phyloP scores from a whole-genome alignment of 2,797 vertebrate species.

The Trematomus bernacchii region DNA sequence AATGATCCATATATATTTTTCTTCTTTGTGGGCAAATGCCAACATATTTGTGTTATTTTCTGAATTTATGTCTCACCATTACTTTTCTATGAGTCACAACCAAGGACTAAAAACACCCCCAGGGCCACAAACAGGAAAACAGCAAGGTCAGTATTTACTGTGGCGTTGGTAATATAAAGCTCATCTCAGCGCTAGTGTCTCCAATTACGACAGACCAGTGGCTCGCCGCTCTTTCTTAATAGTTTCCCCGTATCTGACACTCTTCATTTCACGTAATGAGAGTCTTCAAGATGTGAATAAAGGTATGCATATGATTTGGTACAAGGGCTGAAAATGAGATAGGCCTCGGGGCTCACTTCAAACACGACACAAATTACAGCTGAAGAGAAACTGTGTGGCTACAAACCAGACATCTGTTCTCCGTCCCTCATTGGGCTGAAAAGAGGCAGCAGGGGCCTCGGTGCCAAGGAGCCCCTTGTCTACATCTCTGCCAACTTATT shows the following conservation, averaged over 20 bases:
- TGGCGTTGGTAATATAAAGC: slow-evolving; percentile 62
- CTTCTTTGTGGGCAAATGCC: slow-evolving; percentile 22
- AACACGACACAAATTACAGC: slow-evolving; percentile 74
- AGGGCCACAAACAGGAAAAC: slow-evolving; percentile 63
- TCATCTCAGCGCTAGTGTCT: slow-evolving; percentile 71
- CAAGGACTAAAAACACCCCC: slow-evolving; percentile 32
- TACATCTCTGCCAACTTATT: slow-evolving; percentile 72
- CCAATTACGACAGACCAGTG: slow-evolving; percentile 71
- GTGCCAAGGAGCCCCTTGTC: slow-evolving; percentile 68
- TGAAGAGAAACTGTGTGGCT: slow-evolving; percentile 58
- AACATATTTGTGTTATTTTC: slow-evolving; percentile 34
- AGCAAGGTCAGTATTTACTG: slow-evolving; percentile 77
- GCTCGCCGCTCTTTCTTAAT: slow-evolving; percentile 65
- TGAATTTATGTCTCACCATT: slow-evolving; percentile 57
- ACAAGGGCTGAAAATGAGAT: slow-evolving; percentile 70
- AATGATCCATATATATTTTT: slow-evolving; percentile 11
- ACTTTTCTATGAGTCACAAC: slow-evolving; percentile 60
- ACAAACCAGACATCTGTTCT: slow-evolving; percentile 79
- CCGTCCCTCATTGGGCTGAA: slow-evolving; percentile 59
- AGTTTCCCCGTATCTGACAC: slow-evolving; percentile 77
- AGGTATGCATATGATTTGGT: slow-evolving; percentile 77
- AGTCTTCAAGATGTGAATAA: slow-evolving; percentile 76
- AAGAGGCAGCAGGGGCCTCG: slow-evolving; percentile 44
- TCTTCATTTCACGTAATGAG: slow-evolving; percentile 79
- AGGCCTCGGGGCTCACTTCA: slow-evolving; percentile 73